Evolutionary conservation across 2,113 vertebrate species (phyloP).

Genomic region (Oreotragus oreotragus): DNA sequence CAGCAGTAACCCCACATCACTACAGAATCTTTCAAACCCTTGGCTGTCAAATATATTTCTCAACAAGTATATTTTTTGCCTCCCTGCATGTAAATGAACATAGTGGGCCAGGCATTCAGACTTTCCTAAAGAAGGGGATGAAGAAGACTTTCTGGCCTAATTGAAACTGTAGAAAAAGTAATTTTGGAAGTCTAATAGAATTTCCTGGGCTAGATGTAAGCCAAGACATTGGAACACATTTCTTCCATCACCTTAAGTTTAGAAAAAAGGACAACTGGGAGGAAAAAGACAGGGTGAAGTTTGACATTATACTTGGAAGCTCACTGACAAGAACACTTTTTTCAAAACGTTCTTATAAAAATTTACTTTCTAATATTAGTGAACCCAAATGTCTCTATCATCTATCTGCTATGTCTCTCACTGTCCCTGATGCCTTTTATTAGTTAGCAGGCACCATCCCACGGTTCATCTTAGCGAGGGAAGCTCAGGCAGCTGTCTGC

Average conservation of each 20-base stretch:
- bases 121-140: not conserved
- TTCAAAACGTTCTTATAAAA: not conserved
- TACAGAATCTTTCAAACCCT: not conserved
- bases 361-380: not conserved
- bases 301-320: constrained; percentile 14
- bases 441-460: not conserved
- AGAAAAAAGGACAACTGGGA: not conserved
- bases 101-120: not conserved
- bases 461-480: not conserved
- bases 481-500: not conserved
- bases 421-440: not conserved
- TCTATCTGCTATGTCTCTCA: not conserved
- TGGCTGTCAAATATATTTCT: not conserved
- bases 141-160: constrained; percentile 26
- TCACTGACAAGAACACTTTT: not conserved
- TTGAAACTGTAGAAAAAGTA: constrained; percentile 14
- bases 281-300: not conserved
- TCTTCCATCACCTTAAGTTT: not conserved
- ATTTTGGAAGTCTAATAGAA: constrained; percentile 42
- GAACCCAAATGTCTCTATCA: not conserved
- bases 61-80: not conserved
- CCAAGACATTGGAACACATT: not conserved
- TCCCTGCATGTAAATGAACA: constrained; percentile 11
- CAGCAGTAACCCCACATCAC: not conserved
- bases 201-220: constrained; percentile 1